Evolutionary conservation across 2,797 vertebrate genomes (phyloP), one percentile per base, ranked within the genome.

Genomic region (Danio choprae): DNA sequence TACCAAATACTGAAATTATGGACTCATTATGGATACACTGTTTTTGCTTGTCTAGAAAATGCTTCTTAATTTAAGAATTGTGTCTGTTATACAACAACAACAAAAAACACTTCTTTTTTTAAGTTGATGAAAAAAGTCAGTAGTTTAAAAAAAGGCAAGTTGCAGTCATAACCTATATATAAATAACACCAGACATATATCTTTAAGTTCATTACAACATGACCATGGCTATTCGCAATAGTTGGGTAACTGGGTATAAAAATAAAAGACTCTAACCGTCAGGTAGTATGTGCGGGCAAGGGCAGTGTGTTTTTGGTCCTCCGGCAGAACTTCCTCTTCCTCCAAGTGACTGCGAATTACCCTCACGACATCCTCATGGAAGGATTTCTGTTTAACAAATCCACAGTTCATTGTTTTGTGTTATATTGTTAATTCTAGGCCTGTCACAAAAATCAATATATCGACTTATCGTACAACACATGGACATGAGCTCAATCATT

Each of bases 291-390:
- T 92, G 68, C 93, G 93, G 12, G 94, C 93, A n/a, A 94, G 85
- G 5, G 94, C 91, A 18, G 93, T 95, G n/a, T 92, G 93, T 81
- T 92, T 91, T 80, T 92, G 68, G 40, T 93, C 89, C 51, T 93
- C 91, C 41, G 92, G 89, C 51, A 94, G 86, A 64, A 87, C 71
- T 20, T 92, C 91, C 76, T 94, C 94, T 56, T 91, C 90, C 48
- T 94, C 92, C 46, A 95, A 85, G 73, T 89, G 89, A 80, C 87
- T 91, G 79, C 91, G 88, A 51, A 96, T 92, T 44, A 96, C 92
- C 78, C 92, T 92, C 6, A 94, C 94, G 75, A 96, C 89, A 83
- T 95, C 94, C 82, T 95, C 94, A 74, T 96, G 95, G 85, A 96
- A 96, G 80, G 91, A 91, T 92, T 94, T 94, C 95, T 96, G 58